These are phyloP conservation scores for Stenodema calcarata DNA, from an alignment of 2,888 invertebrate species.

Conservation along the genomic window DNA sequence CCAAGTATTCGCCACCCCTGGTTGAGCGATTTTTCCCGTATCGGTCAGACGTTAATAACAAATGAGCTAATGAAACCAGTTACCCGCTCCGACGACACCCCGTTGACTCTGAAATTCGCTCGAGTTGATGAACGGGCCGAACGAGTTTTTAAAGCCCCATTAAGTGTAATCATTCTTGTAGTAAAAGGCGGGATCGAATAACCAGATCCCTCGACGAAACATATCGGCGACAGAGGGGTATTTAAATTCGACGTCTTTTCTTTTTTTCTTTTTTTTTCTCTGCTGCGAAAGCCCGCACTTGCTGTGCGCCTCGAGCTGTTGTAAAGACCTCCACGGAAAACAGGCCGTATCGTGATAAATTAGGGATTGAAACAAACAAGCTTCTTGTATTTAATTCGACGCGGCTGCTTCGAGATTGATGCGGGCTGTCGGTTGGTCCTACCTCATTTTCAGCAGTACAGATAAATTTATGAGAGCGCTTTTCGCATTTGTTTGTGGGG, in stretches of 20 bases:
- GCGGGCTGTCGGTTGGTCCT: no score
- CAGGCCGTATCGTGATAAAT: neutral
- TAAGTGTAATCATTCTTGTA: neutral
- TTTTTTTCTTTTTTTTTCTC: no score
- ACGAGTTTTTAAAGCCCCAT: neutral
- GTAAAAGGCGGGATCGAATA: neutral
- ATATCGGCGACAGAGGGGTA: neutral
- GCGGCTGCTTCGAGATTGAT: no score
- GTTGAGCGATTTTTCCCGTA: neutral
- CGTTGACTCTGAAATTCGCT: neutral
- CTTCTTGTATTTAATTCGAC: no score
- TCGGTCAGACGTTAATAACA: neutral
- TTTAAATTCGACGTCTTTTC: neutral
- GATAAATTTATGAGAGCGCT: no score
- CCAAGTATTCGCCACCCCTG: neutral
- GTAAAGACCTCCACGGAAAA: neutral
- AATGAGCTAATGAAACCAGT: neutral
- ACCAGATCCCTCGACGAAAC: neutral
- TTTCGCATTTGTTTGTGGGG: no score
- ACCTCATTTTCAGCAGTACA: no score
- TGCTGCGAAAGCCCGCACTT: neutral
- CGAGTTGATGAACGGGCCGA: neutral
- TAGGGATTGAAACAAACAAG: neutral
- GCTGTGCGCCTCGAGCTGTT: neutral
- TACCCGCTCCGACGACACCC: neutral